Conservation (phyloP, 2,888 invertebrate species). For the Macaria liturata region DNA sequence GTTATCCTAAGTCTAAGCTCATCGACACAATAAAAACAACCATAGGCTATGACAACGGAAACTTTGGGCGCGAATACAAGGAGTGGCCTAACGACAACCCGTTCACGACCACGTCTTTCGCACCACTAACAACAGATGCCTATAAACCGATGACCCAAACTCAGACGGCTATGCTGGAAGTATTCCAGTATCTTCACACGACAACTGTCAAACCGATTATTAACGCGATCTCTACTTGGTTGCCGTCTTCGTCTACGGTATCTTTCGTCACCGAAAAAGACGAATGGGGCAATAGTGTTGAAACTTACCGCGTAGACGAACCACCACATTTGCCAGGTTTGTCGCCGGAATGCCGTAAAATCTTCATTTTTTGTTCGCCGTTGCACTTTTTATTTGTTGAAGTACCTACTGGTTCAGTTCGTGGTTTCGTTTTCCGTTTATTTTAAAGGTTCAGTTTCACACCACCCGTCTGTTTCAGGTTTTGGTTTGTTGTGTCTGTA, state of each 20-base stretch:
- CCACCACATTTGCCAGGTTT: conserved; percentile 80
- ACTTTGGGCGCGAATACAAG: conserved; percentile 67
- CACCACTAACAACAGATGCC: conserved; percentile 70
- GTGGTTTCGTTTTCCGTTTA: conserved; percentile 13
- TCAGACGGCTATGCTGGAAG: conserved; percentile 79
- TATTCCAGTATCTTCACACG: conserved; percentile 78
- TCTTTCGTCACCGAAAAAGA: conserved; percentile 68
- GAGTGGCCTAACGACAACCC: conserved; percentile 81
- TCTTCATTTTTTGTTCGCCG: conserved; percentile 63
- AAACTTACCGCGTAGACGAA: conserved; percentile 80
- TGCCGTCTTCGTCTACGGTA: conserved; percentile 52
- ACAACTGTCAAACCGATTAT: conserved; percentile 75
- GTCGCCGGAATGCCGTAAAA: conserved; percentile 76
- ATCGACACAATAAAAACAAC: conserved; percentile 78
- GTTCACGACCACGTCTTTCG: conserved; percentile 74
- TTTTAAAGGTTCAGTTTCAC: conserved; percentile 27
- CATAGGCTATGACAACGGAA: conserved; percentile 71
- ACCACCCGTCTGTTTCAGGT: conserved; percentile 24
- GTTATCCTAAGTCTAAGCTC: conserved; percentile 77
- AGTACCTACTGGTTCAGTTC: conserved; percentile 19
- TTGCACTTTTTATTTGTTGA: conserved; percentile 73
- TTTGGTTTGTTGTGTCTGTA: conserved; percentile 37
- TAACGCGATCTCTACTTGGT: conserved; percentile 63
- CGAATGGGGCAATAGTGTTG: conserved; percentile 77
- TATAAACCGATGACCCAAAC: conserved; percentile 73